phyloP scores from a whole-genome alignment of 2,113 vertebrate genomes.

The Larimichthys polyactis region DNA sequence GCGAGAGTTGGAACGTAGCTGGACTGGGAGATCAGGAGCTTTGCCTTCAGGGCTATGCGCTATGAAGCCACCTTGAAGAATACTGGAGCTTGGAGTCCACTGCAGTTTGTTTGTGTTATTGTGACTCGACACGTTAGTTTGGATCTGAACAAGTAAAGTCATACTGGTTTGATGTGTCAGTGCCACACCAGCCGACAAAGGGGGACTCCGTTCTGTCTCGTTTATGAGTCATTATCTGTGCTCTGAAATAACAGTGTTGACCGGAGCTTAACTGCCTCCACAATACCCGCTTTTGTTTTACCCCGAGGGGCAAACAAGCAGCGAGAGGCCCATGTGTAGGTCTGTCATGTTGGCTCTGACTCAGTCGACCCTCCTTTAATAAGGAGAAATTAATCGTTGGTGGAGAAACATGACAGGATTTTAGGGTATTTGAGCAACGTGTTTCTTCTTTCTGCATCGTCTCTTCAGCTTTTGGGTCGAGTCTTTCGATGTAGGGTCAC shows the following conservation, averaged over 20 bases:
- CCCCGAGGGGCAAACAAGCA: conserved; percentile 33
- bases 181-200: not conserved
- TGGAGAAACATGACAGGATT: not conserved
- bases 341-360: not conserved
- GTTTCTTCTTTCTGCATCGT: not conserved
- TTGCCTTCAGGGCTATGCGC: no score
- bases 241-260: conserved; percentile 41
- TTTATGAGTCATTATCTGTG: conserved; percentile 39
- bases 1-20: no score
- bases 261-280: conserved; percentile 15
- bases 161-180: not conserved
- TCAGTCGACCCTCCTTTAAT: not conserved
- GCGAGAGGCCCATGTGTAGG: conserved; percentile 40
- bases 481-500: no score
- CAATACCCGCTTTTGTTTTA: conserved; percentile 68
- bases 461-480: no score
- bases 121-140: no score
- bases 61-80: no score
- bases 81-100: no score
- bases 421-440: no score
- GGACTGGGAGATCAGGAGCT: no score
- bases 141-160: not conserved
- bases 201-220: conserved; percentile 13
- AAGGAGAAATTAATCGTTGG: not conserved
- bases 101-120: no score